A percentile compares a stretch with the other conserved stretches of the same genome.
phyloP scores from a whole-genome alignment of 2,113 vertebrate species.

The Amphilophus citrinellus region DNA sequence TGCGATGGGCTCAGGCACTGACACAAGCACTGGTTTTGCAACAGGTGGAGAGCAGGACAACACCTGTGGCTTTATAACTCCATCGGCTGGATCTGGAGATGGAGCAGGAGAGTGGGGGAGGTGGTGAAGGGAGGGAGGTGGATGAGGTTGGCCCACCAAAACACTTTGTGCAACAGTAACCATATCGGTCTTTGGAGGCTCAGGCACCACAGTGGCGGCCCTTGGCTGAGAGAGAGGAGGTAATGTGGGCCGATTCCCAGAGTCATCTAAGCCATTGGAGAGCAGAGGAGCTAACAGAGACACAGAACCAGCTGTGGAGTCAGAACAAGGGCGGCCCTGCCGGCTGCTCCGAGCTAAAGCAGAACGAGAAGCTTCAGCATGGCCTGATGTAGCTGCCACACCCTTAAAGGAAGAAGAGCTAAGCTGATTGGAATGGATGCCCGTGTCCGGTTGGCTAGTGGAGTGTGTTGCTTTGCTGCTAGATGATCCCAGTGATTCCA shows the following conservation, averaged over 20 bases:
- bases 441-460: constrained; percentile 50
- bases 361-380: constrained; percentile 9
- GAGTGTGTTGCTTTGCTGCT: constrained; percentile 47
- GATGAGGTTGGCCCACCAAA: constrained; percentile 57
- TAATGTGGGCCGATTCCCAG: constrained; percentile 51
- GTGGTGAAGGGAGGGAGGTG: constrained; percentile 60
- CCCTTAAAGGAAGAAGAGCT: constrained; percentile 33
- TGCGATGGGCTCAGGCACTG: constrained; percentile 39
- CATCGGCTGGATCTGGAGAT: constrained; percentile 30
- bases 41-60: constrained; percentile 40
- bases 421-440: constrained; percentile 38
- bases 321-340: background rate
- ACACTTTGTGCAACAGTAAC: constrained; percentile 63
- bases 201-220: constrained; percentile 72
- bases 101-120: constrained; percentile 34
- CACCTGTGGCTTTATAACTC: constrained; percentile 35
- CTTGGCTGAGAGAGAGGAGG: constrained; percentile 60
- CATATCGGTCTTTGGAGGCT: constrained; percentile 50
- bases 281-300: constrained; percentile 34
- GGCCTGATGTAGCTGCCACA: background rate
- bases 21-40: constrained; percentile 38
- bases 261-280: constrained; percentile 68
- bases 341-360: constrained; percentile 31
- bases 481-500: constrained; percentile 67
- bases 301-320: constrained; percentile 35